These are phyloP conservation scores for Lagopus leucura DNA, from an alignment of 2,113 vertebrate species.

Conservation along the genomic window DNA sequence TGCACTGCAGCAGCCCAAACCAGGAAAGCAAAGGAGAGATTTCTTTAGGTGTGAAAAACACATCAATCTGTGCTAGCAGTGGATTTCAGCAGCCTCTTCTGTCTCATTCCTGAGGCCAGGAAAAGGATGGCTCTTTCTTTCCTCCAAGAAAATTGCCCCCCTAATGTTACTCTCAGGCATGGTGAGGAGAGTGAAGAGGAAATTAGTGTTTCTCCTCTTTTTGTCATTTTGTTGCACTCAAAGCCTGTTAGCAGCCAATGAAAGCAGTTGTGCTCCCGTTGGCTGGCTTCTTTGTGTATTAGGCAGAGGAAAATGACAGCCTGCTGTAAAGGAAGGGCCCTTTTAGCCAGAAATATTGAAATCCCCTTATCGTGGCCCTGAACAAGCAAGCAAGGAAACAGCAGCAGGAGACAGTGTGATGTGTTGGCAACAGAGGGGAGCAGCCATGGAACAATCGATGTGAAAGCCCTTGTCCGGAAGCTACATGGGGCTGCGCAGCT, in stretches of 20 bases:
- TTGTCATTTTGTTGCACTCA: conserved; percentile 18
- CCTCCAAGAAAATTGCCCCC: conserved; percentile 20
- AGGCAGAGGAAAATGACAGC: conserved; percentile 36
- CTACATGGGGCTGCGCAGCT: not conserved
- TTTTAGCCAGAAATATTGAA: conserved; percentile 57
- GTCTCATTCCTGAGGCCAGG: not conserved
- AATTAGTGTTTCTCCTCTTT: conserved; percentile 37
- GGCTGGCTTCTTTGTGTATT: conserved; percentile 49
- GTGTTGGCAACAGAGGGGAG: not conserved
- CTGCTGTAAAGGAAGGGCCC: conserved; percentile 43
- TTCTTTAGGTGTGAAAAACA: not conserved
- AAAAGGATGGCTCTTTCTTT: conserved; percentile 12
- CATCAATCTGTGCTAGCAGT: not conserved
- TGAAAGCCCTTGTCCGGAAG: conserved; percentile 44
- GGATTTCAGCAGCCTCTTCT: conserved; percentile 35
- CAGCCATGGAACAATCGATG: conserved; percentile 5
- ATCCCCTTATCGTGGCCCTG: conserved; percentile 40
- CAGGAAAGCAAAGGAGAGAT: not conserved
- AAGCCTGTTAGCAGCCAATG: conserved; percentile 28
- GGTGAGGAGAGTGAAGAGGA: not conserved
- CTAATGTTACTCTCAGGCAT: not conserved
- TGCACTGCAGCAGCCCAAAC: not conserved
- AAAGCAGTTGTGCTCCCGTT: conserved; percentile 45
- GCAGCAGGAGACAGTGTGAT: conserved; percentile 8
- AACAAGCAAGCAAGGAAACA: conserved; percentile 42